Evolutionary conservation across 2,888 invertebrate species (phyloP).

Genomic region (Amiota mariae): DNA sequence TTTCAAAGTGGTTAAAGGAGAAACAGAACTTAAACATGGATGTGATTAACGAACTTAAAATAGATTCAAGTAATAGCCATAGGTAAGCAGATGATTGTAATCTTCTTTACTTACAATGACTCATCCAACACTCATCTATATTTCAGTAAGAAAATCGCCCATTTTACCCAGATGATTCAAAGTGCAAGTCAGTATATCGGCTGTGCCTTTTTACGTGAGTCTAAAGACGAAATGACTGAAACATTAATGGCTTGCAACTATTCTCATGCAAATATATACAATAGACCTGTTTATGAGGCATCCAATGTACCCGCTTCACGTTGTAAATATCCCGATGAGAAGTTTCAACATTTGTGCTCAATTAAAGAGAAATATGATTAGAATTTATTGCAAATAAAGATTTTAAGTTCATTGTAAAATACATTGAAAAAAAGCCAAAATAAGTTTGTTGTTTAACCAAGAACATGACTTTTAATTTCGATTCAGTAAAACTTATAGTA

Average conservation of each 20-base stretch:
- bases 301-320: background rate
- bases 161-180: constrained; percentile 4
- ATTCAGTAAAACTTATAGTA: no score
- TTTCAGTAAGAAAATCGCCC: background rate
- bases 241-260: background rate
- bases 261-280: background rate
- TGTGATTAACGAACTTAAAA: background rate
- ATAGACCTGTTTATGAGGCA: background rate
- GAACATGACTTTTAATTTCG: no score
- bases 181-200: background rate
- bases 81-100: background rate
- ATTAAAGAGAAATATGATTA: background rate
- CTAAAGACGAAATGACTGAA: background rate
- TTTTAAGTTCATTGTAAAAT: no score
- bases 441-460: no score
- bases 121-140: background rate
- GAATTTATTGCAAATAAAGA: no score
- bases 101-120: background rate
- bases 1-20: background rate
- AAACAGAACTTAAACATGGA: background rate
- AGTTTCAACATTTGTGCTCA: background rate
- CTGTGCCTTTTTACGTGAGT: background rate
- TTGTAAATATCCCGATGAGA: background rate
- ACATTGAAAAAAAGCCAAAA: no score
- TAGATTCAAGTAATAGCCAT: background rate